phyloP scores from a whole-genome alignment of 2,888 invertebrate genomes.

The Pterobdella sp. region DNA sequence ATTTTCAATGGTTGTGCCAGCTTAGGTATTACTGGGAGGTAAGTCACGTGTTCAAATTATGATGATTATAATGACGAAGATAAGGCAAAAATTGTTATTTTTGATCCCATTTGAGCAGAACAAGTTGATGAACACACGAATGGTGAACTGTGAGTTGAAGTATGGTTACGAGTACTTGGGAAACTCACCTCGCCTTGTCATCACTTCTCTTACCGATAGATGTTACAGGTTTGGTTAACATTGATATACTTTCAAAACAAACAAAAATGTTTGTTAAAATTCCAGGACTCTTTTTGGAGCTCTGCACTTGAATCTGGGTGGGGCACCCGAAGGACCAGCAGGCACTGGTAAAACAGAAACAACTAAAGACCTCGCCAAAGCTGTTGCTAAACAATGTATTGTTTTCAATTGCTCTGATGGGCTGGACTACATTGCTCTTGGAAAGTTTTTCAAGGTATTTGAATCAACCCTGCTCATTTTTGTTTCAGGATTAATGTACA shows the following conservation, averaged over 20 bases:
- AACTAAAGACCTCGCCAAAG: slow-evolving; percentile 54
- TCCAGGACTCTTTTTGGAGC: slow-evolving; percentile 52
- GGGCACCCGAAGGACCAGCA: slow-evolving; percentile 54
- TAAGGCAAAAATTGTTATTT: neutral
- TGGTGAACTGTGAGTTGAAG: slow-evolving; percentile 43
- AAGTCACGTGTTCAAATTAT: slow-evolving; percentile 22
- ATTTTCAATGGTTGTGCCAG: slow-evolving; percentile 53
- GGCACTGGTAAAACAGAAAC: slow-evolving; percentile 54
- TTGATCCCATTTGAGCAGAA: neutral
- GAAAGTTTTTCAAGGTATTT: slow-evolving; percentile 54
- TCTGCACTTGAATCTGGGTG: slow-evolving; percentile 53
- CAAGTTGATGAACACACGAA: slow-evolving; percentile 23
- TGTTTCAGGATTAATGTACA: neutral
- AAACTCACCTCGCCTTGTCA: slow-evolving; percentile 85
- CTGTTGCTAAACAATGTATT: slow-evolving; percentile 55
- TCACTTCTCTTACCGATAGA: slow-evolving; percentile 81
- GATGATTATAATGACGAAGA: neutral
- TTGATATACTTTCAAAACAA: neutral
- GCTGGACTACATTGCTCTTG: slow-evolving; percentile 53
- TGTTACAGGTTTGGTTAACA: slow-evolving; percentile 24
- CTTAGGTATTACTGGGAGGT: slow-evolving; percentile 54
- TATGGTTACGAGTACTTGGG: slow-evolving; percentile 92
- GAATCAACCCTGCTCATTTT: no score
- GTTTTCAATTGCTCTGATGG: slow-evolving; percentile 56
- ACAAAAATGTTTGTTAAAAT: neutral